Evolutionary conservation across 2,888 invertebrate genomes (phyloP), one percentile per base, ranked within the genome.

Genomic region (Sepioteuthis lessoniana): DNA sequence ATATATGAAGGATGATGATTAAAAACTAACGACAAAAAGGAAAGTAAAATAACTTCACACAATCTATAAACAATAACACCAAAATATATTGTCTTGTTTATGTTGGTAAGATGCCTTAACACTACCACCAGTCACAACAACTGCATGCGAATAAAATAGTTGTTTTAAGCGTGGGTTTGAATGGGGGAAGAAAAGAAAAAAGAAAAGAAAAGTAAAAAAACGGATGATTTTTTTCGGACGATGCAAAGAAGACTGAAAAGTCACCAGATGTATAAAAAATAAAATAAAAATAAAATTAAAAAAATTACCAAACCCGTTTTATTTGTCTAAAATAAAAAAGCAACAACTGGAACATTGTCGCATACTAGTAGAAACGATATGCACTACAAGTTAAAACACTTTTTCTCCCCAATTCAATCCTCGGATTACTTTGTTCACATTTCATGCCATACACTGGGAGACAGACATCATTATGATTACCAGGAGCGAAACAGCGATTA

Each of bases 381-480:
- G n/a, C 76, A 76, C n/a, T 76, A 76, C n/a, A 35, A 76, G 76
- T 76, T 76, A 76, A 76, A 13, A 16, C 76, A 76, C n/a, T 76
- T n/a, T 76, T 76, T 76, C n/a, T 60, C 31, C 0, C 25, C 25
- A 4, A 76, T 76, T 76, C n/a, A 76, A 76, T 55, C 55, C 25
- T 21, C 25, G 25, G 21, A 55, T 55, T 21, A 55, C 55, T 55
- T 55, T 25, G 76, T 35, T 35, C 76, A 76, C 55, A 55, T 55
- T 55, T 55, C 55, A 55, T 55, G 55, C 55, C 55, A 55, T 55
- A 47, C 42, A 76, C 76, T n/a, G n/a, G 8, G 91, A 94, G 93
- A 94, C 90, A 94, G 94, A 94, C 91, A 91, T 91, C 47, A 91
- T 91, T 90, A 46, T 91, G 94, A 47, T 91, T 90, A 46, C 91